These are phyloP conservation scores for Pterobdella sp. DNA, from an alignment of 2,888 invertebrate species.

Conservation along the genomic window DNA sequence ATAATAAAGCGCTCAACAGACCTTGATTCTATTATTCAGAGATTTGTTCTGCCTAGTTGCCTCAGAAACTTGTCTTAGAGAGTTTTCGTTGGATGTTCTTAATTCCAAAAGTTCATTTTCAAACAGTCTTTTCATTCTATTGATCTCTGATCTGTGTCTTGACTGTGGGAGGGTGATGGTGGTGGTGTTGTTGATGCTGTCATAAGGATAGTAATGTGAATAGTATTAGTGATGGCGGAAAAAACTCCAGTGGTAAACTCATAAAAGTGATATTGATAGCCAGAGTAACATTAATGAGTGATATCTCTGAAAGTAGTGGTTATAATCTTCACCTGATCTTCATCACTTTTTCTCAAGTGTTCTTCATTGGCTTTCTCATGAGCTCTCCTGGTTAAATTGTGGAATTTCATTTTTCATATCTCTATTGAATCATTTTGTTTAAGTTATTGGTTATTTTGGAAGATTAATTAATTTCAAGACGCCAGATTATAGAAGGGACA, in stretches of 20 bases:
- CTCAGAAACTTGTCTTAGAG: conserved; percentile 41
- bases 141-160: conserved; percentile 49
- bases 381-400: background rate
- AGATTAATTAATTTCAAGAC: too few relatives aligned
- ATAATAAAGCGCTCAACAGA: too few relatives aligned
- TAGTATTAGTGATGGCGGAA: too few relatives aligned
- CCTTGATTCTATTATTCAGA: conserved; percentile 80
- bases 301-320: too few relatives aligned
- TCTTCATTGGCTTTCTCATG: background rate
- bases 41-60: conserved; percentile 96
- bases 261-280: too few relatives aligned
- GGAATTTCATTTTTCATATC: too few relatives aligned
- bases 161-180: background rate
- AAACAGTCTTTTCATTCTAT: conserved; percentile 51
- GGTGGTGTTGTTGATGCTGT: background rate
- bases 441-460: too few relatives aligned
- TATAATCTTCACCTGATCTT: background rate
- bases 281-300: background rate
- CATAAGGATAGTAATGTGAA: background rate
- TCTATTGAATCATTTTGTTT: too few relatives aligned
- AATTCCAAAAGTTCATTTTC: conserved; percentile 50
- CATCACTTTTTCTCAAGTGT: background rate
- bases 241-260: too few relatives aligned
- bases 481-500: too few relatives aligned
- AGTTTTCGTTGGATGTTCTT: conserved; percentile 41